Percentiles rank a stretch among this genome's conserved stretches.
phyloP scores from a whole-genome alignment of 2,888 invertebrate genomes.

The Unio pictorum region DNA sequence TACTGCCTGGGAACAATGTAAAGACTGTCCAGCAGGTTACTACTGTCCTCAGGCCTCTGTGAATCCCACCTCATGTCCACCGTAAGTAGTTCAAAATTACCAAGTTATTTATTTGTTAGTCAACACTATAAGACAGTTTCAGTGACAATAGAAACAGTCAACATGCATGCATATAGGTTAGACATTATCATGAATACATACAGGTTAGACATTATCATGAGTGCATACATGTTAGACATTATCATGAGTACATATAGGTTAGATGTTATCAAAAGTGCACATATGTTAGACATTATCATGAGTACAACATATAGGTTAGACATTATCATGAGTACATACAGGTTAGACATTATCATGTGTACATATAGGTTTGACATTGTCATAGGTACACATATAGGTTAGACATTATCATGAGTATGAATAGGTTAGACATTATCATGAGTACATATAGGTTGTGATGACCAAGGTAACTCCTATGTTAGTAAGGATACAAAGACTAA shows the following conservation, averaged over 20 bases:
- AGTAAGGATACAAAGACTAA: no score
- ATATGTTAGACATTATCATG: no score
- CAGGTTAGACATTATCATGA: background rate
- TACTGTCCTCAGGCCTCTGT: slow-evolving; percentile 65
- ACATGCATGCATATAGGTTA: background rate
- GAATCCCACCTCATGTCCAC: slow-evolving; percentile 60
- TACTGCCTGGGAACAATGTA: slow-evolving; percentile 64
- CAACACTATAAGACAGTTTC: background rate
- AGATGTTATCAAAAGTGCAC: no score
- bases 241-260: no score
- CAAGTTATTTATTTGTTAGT: no score
- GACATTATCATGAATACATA: background rate
- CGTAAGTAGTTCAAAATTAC: slow-evolving; percentile 45
- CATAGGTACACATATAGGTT: no score
- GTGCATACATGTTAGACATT: background rate
- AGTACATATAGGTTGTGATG: background rate
- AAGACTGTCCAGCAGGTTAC: slow-evolving; percentile 60
- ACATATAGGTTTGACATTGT: no score
- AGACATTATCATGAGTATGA: no score
- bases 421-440: background rate
- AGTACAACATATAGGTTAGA: no score
- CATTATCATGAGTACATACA: no score
- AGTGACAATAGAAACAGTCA: background rate
- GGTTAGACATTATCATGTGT: no score
- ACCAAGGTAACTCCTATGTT: no score